Evolutionary conservation across 2,797 vertebrate species (phyloP).

Genomic region (Hyperoplus lanceolatus): DNA sequence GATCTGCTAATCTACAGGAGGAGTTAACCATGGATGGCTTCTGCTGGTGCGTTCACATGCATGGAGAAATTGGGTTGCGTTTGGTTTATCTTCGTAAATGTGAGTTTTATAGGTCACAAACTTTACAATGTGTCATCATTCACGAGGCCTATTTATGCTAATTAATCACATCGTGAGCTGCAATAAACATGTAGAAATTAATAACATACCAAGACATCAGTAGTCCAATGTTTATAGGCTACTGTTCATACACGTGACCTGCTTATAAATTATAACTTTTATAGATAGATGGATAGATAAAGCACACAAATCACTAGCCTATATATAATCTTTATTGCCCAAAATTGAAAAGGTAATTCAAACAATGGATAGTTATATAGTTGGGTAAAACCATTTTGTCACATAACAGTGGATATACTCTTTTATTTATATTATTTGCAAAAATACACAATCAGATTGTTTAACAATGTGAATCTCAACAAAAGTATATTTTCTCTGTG

Average conservation of each 20-base stretch:
- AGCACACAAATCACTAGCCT: no score
- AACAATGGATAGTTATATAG: neutral
- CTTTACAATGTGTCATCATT: neutral
- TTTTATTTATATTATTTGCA: neutral
- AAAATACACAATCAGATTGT: neutral
- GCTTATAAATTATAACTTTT: no score
- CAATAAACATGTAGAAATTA: neutral
- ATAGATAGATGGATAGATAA: no score
- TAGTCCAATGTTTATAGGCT: neutral
- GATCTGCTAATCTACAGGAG: slow-evolving; percentile 48
- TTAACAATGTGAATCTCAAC: neutral
- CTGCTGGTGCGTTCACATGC: slow-evolving; percentile 43
- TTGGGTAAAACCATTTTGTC: neutral
- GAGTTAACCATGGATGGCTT: neutral
- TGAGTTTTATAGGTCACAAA: neutral
- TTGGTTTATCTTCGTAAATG: slow-evolving; percentile 22
- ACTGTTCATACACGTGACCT: no score
- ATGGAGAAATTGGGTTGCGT: slow-evolving; percentile 31
- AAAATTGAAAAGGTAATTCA: neutral
- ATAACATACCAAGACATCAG: neutral
- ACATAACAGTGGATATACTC: neutral
- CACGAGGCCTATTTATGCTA: neutral
- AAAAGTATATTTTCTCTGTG: neutral
- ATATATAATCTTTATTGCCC: no score
- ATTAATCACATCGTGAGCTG: slow-evolving; percentile 2